phyloP scores from a whole-genome alignment of 2,113 vertebrate genomes.

The Ophiodon elongatus region DNA sequence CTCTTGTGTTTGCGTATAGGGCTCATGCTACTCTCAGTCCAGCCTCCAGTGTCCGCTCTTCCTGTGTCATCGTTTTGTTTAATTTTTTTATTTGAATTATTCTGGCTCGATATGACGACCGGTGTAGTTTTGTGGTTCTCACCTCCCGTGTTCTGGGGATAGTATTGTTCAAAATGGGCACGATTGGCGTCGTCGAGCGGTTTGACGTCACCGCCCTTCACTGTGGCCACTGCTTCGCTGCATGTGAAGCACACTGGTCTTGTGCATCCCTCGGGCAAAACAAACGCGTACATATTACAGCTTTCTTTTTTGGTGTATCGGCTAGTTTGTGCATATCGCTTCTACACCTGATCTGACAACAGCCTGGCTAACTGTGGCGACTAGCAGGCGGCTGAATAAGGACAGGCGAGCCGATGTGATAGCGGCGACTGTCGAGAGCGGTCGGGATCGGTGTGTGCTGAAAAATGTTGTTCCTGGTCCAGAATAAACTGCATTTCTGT shows the following conservation, averaged over 20 bases:
- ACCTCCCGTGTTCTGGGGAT: not conserved
- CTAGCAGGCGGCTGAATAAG: not conserved
- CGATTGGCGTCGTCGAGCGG: not conserved
- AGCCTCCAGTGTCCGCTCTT: not conserved
- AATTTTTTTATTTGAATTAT: no score
- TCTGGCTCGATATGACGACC: not conserved
- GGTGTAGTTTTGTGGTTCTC: not conserved
- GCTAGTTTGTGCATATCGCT: no score
- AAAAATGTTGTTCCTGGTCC: not conserved
- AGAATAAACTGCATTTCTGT: not conserved
- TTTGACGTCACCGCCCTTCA: not conserved
- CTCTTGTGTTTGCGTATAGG: slow-evolving; percentile 7
- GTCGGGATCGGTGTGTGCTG: not conserved
- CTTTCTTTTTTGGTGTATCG: not conserved
- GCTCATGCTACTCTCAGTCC: not conserved
- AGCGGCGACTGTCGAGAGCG: not conserved
- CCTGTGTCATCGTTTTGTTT: slow-evolving; percentile 14
- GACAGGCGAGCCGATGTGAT: not conserved
- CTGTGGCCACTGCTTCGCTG: not conserved
- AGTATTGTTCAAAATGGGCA: not conserved
- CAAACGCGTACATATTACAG: not conserved
- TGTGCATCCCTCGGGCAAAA: not conserved
- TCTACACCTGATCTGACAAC: not conserved
- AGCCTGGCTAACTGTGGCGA: not conserved
- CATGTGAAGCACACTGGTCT: not conserved